Evolutionary conservation across 2,888 invertebrate species (phyloP).

Genomic region (Lochmaea capreae): DNA sequence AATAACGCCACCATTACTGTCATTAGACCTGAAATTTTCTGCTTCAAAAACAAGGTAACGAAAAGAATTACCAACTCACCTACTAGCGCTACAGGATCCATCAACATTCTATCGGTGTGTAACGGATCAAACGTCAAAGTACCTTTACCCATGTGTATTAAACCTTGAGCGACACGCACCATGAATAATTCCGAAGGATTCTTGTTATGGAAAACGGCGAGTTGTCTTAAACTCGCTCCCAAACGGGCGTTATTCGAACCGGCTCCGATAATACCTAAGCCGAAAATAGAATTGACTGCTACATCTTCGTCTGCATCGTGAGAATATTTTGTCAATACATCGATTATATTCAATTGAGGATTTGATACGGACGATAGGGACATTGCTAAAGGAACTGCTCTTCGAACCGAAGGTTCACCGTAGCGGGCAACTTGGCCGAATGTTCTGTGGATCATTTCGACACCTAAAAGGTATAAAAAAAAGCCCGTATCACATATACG

Average conservation of each 20-base stretch:
- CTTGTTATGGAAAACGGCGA: slow-evolving; percentile 97
- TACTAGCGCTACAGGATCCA: slow-evolving; percentile 94
- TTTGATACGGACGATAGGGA: slow-evolving; percentile 96
- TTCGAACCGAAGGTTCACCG: slow-evolving; percentile 77
- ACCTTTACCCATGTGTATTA: slow-evolving; percentile 98
- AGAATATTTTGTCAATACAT: slow-evolving; percentile 97
- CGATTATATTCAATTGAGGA: slow-evolving; percentile 92
- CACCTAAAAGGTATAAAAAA: slow-evolving; percentile 55
- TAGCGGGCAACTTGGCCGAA: slow-evolving; percentile 87
- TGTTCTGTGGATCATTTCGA: slow-evolving; percentile 95
- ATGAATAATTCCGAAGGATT: slow-evolving; percentile 96
- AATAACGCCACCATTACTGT: slow-evolving; percentile 58
- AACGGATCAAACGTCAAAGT: slow-evolving; percentile 95
- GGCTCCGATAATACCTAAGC: slow-evolving; percentile 71
- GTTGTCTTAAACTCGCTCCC: slow-evolving; percentile 95
- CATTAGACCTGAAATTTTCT: slow-evolving; percentile 55
- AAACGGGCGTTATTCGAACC: slow-evolving; percentile 85
- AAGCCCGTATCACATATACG: no score
- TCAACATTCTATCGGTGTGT: slow-evolving; percentile 93
- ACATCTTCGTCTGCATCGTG: slow-evolving; percentile 98
- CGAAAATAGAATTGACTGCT: slow-evolving; percentile 97
- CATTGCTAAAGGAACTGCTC: slow-evolving; percentile 95
- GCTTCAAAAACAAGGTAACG: no score
- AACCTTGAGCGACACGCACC: slow-evolving; percentile 95
- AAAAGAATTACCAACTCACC: slow-evolving; percentile 66